phyloP scores from a whole-genome alignment of 2,888 invertebrate genomes.

The Cephus pulcher region DNA sequence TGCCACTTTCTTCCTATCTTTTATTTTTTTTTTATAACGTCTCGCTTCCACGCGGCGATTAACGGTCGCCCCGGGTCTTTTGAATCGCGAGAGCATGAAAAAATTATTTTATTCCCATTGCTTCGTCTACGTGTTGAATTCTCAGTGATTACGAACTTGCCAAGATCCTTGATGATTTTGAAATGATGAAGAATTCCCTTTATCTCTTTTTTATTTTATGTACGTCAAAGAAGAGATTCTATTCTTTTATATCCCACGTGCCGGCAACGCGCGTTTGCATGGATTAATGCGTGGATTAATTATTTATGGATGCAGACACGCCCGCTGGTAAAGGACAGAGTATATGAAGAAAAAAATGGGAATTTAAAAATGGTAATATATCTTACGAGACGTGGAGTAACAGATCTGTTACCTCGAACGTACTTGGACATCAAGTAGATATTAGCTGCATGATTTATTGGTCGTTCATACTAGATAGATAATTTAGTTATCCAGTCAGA shows the following conservation, averaged over 20 bases:
- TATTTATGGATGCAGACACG: constrained; percentile 39
- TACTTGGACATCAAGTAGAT: not conserved
- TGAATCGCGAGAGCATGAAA: not conserved
- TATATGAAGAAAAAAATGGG: not conserved
- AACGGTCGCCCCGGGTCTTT: not conserved
- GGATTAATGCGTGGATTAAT: constrained; percentile 27
- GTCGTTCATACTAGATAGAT: not conserved
- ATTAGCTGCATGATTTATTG: not conserved
- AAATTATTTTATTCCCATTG: not conserved
- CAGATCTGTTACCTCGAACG: not conserved
- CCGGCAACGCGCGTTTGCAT: constrained; percentile 26
- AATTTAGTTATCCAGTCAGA: not conserved
- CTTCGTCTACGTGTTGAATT: constrained; percentile 34
- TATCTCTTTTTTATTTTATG: not conserved
- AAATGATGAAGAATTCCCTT: not conserved
- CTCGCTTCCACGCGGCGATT: not conserved
- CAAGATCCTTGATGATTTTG: not conserved
- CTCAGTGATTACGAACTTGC: not conserved
- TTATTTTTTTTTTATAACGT: not conserved
- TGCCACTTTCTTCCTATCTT: not conserved
- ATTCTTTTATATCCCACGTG: not conserved
- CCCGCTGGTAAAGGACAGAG: constrained; percentile 17
- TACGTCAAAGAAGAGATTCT: not conserved
- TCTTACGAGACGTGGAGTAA: not conserved
- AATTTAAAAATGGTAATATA: not conserved